Percentiles rank a stretch among this genome's conserved stretches.
Conservation (phyloP, 2,888 invertebrate species). For the Megaustenia siamemsis region DNA sequence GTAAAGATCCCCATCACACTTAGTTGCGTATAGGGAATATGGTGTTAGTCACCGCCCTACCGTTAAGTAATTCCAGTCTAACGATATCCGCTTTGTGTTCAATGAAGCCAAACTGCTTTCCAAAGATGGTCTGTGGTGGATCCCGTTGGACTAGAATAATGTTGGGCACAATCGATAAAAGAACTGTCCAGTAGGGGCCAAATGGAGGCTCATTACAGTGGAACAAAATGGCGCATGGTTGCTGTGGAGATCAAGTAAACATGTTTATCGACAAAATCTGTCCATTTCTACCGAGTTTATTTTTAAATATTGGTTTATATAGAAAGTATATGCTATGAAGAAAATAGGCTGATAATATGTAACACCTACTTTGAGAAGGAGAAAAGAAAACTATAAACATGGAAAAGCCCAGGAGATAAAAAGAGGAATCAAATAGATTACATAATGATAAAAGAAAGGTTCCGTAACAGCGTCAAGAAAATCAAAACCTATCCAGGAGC, state of each 20-base stretch:
- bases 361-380: too few relatives aligned
- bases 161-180: constrained; percentile 64
- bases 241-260: constrained; percentile 17
- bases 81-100: constrained; percentile 71
- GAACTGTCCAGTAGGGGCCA: constrained; percentile 66
- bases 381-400: too few relatives aligned
- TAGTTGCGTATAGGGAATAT: too few relatives aligned
- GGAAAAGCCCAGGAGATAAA: too few relatives aligned
- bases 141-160: constrained; percentile 63
- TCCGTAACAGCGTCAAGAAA: too few relatives aligned
- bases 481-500: too few relatives aligned
- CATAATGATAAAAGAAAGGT: too few relatives aligned
- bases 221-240: constrained; percentile 69
- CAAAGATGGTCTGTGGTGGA: constrained; percentile 63
- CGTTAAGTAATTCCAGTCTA: constrained; percentile 63
- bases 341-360: too few relatives aligned
- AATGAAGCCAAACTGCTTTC: constrained; percentile 60
- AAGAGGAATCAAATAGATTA: too few relatives aligned
- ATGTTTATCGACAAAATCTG: not conserved
- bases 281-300: not conserved
- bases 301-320: not conserved
- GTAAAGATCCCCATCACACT: too few relatives aligned
- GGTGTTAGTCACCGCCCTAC: too few relatives aligned
- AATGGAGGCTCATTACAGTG: constrained; percentile 66
- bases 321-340: too few relatives aligned